phyloP scores from a whole-genome alignment of 2,797 vertebrate species.

The Bucorvus abyssinicus region DNA sequence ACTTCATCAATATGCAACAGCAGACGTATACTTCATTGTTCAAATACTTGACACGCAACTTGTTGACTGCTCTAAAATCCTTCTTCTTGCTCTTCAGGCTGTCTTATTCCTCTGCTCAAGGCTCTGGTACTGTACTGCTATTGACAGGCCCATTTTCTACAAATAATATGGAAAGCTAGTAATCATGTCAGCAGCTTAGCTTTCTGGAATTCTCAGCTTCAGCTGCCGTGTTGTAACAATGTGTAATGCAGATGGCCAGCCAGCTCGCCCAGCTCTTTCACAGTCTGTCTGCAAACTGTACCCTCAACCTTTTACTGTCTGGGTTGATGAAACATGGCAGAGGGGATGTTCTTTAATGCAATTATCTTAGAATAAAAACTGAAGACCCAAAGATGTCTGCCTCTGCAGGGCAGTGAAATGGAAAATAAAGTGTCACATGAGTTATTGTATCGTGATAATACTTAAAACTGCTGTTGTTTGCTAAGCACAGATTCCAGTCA shows the following conservation, averaged over 20 bases:
- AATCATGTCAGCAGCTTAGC: neutral
- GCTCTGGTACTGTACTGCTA: neutral
- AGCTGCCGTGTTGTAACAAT: neutral
- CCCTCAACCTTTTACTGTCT: neutral
- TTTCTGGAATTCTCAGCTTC: constrained; percentile 5
- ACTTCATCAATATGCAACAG: neutral
- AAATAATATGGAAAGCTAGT: accelerated
- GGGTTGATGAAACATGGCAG: neutral
- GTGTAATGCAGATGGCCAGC: constrained; percentile 6
- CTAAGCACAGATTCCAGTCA: neutral
- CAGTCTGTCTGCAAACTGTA: neutral
- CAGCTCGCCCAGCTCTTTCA: neutral
- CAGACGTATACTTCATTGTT: neutral
- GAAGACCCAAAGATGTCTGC: neutral
- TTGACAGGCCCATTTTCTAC: neutral
- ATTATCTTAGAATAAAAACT: neutral
- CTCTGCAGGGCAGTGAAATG: neutral
- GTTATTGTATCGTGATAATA: neutral
- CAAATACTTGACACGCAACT: neutral
- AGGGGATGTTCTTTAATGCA: neutral
- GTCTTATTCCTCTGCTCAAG: neutral
- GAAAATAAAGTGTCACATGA: neutral
- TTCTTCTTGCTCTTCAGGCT: neutral
- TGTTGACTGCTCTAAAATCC: neutral
- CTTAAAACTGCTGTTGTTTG: neutral